These are phyloP conservation scores for Cyprinella venusta DNA, from an alignment of 2,797 vertebrate species.

Conservation along the genomic window DNA sequence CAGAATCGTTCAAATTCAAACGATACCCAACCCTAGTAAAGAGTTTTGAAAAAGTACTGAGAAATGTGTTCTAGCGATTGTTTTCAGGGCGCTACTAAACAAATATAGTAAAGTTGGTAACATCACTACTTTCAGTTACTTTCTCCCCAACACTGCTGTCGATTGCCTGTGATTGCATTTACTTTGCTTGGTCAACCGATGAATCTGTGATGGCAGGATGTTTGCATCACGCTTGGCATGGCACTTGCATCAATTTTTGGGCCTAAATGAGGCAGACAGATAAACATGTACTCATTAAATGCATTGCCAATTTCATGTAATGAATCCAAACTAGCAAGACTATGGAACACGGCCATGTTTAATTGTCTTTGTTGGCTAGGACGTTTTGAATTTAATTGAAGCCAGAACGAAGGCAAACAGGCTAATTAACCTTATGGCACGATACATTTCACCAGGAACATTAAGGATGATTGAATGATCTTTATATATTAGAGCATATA, in stretches of 20 bases:
- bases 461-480: slow-evolving; percentile 7
- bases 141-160: not conserved
- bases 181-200: not conserved
- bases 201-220: slow-evolving; percentile 10
- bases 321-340: not conserved
- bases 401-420: slow-evolving; percentile 1
- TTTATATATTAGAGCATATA: not conserved
- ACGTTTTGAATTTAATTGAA: slow-evolving; percentile 40
- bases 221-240: slow-evolving; percentile 27
- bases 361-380: slow-evolving; percentile 41
- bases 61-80: not conserved
- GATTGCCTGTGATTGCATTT: not conserved
- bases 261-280: slow-evolving; percentile 38
- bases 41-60: not conserved
- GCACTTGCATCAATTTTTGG: slow-evolving; percentile 10
- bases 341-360: slow-evolving; percentile 36
- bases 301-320: slow-evolving; percentile 34
- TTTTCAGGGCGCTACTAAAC: not conserved
- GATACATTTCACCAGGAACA: slow-evolving; percentile 4
- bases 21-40: too few relatives aligned
- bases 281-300: slow-evolving; percentile 51
- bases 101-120: not conserved
- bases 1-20: too few relatives aligned
- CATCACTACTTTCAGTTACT: not conserved
- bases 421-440: slow-evolving; percentile 48